phyloP scores from a whole-genome alignment of 2,888 invertebrate genomes.

The Penaeus monodon region DNA sequence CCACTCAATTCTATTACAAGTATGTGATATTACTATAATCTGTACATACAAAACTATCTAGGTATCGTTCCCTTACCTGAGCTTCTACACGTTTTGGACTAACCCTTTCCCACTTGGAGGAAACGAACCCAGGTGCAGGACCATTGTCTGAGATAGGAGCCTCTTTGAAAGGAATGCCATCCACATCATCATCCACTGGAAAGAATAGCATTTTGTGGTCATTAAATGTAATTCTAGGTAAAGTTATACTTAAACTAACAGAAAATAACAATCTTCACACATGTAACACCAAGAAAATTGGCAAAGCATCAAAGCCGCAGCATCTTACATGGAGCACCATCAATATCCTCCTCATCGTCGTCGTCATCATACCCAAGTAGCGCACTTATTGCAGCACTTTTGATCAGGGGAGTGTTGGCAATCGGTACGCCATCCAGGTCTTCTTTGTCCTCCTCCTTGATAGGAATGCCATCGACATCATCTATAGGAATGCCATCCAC shows the following conservation, averaged over 20 bases:
- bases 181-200: constrained; percentile 63
- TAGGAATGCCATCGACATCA: constrained; percentile 75
- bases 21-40: too few relatives aligned
- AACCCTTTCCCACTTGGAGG: constrained; percentile 96
- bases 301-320: constrained; percentile 14
- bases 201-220: not conserved
- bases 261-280: constrained; percentile 66
- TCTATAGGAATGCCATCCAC: constrained; percentile 77
- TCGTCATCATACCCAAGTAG: constrained; percentile 67
- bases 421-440: constrained; percentile 66
- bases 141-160: constrained; percentile 55
- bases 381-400: constrained; percentile 70
- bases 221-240: not conserved
- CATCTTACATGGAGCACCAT: constrained; percentile 78
- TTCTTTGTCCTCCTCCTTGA: constrained; percentile 66
- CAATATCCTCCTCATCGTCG: constrained; percentile 79
- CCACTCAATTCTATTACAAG: too few relatives aligned
- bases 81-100: constrained; percentile 75
- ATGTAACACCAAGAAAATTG: constrained; percentile 68
- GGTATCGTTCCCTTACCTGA: constrained; percentile 45
- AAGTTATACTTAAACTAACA: not conserved
- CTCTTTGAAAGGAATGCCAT: constrained; percentile 63
- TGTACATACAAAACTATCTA: too few relatives aligned
- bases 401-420: constrained; percentile 85
- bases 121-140: constrained; percentile 81